A percentile compares a stretch with the other conserved stretches of the same genome.
Evolutionary conservation across 35 echinoderm and acorn worm genomes (phyloP).

Genomic region (Lytechinus variegatus): DNA sequence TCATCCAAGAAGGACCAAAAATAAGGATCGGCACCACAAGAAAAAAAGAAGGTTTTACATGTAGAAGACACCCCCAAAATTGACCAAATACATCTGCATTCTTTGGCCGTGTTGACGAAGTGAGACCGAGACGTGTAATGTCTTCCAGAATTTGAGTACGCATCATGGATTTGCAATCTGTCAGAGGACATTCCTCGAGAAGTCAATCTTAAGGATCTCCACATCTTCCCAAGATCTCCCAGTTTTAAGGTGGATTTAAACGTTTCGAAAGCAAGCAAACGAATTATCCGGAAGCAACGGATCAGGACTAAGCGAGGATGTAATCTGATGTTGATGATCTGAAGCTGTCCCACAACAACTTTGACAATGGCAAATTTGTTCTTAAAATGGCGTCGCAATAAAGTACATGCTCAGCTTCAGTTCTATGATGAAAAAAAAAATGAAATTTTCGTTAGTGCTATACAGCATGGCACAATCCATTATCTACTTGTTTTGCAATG

Average conservation of each 20-base stretch:
- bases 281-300: neutral
- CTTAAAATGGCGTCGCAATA: neutral
- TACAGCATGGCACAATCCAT: too few species aligned
- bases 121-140: neutral
- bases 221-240: neutral
- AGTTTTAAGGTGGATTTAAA: neutral
- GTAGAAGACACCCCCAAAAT: neutral
- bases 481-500: too few species aligned
- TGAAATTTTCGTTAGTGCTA: too few species aligned
- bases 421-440: too few species aligned
- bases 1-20: neutral
- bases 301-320: neutral
- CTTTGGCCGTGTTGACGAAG: neutral
- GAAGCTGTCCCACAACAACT: neutral
- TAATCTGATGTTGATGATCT: constrained; percentile 11
- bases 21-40: neutral
- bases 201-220: neutral
- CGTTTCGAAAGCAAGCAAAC: neutral
- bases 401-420: too few species aligned
- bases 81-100: neutral
- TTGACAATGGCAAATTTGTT: neutral
- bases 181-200: neutral
- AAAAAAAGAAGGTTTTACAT: neutral
- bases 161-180: constrained; percentile 1
- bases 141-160: neutral